Evolutionary conservation across 2,797 vertebrate genomes (phyloP).

Genomic region (Myotis planiceps): DNA sequence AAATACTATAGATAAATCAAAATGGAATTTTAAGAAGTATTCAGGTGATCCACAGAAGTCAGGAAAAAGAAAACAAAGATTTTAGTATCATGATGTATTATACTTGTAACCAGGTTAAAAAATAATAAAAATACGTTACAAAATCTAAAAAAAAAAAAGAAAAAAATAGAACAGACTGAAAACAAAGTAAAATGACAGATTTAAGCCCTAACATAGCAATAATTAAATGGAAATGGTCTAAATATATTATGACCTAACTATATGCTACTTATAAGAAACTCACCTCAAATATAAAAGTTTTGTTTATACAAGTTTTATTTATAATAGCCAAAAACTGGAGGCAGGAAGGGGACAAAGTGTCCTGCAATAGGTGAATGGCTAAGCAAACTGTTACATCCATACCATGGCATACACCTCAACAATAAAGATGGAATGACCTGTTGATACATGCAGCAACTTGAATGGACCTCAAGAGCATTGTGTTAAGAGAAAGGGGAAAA

Average conservation of each 20-base stretch:
- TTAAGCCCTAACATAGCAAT: neutral
- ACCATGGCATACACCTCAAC: neutral
- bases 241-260: neutral
- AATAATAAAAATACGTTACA: neutral
- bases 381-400: neutral
- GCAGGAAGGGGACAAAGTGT: neutral
- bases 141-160: neutral
- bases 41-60: neutral
- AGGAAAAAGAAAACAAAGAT: neutral
- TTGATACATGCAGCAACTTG: neutral
- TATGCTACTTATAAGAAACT: neutral
- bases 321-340: neutral
- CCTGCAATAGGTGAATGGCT: neutral
- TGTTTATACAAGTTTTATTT: neutral
- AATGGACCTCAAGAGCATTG: neutral
- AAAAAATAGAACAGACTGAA: neutral
- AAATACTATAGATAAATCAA: neutral
- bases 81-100: neutral
- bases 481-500: neutral
- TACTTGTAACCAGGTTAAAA: neutral
- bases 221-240: slow-evolving; percentile 6
- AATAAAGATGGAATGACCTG: neutral
- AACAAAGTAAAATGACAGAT: neutral
- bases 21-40: slow-evolving; percentile 14
- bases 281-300: neutral